Evolutionary conservation across 2,113 vertebrate genomes (phyloP).

Genomic region (Chloropsis cyanopogon): DNA sequence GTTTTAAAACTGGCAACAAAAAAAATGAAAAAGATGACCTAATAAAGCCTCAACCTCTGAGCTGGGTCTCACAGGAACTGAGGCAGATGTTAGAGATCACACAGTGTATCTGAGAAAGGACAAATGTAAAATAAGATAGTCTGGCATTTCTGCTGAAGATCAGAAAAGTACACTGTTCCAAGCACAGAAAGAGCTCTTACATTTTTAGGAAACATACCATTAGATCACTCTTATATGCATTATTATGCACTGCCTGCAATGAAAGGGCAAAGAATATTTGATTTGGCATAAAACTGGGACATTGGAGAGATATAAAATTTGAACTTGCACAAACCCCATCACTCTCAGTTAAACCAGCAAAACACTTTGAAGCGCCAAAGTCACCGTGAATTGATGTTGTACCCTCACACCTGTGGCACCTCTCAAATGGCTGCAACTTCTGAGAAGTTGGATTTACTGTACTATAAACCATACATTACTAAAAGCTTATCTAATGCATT

Average conservation of each 20-base stretch:
- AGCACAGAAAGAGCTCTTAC: not conserved
- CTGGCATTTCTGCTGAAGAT: not conserved
- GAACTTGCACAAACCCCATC: not conserved
- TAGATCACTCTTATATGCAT: not conserved
- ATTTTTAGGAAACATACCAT: not conserved
- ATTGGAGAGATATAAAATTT: not conserved
- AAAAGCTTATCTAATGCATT: not conserved
- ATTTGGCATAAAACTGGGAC: not conserved
- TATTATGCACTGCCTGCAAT: not conserved
- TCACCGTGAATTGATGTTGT: accelerated
- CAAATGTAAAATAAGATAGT: not conserved
- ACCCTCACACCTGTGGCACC: not conserved
- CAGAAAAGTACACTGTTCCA: not conserved
- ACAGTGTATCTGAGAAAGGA: not conserved
- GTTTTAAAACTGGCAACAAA: not conserved
- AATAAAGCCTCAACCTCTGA: not conserved
- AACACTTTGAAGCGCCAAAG: not conserved
- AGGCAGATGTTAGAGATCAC: not conserved
- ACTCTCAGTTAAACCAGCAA: not conserved
- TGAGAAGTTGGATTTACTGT: not conserved
- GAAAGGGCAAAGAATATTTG: not conserved
- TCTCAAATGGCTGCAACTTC: not conserved
- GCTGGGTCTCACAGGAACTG: not conserved
- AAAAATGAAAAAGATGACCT: not conserved
- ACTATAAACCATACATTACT: not conserved